These are phyloP conservation scores for Eretmochelys imbricata DNA, from an alignment of 2,113 vertebrate genomes.

Conservation along the genomic window DNA sequence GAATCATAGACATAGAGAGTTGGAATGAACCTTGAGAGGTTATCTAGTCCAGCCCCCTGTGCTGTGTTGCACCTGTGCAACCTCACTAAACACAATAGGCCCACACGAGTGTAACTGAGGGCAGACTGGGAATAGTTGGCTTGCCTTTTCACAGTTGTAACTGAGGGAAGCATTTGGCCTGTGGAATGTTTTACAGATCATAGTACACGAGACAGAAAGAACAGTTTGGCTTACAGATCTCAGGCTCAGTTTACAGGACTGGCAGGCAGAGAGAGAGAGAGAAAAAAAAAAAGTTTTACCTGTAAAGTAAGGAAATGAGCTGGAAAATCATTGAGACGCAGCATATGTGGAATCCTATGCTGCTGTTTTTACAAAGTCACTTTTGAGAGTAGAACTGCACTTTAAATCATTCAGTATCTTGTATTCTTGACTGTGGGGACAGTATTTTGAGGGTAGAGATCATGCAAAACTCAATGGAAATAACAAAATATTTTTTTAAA, in stretches of 20 bases:
- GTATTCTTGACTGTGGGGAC: not conserved
- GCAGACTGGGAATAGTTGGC: not conserved
- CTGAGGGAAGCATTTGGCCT: not conserved
- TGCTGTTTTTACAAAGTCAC: not conserved
- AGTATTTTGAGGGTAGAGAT: not conserved
- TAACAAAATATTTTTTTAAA: not conserved
- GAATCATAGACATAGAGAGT: not conserved
- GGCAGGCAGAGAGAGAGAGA: not conserved
- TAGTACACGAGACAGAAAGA: not conserved
- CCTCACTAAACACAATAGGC: not conserved
- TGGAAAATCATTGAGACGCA: not conserved
- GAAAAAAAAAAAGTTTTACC: slow-evolving; percentile 1
- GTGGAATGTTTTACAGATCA: not conserved
- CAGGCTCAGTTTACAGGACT: not conserved
- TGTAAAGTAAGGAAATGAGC: not conserved
- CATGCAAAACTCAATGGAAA: slow-evolving; percentile 10
- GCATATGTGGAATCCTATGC: not conserved
- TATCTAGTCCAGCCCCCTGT: not conserved
- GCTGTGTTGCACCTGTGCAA: not conserved
- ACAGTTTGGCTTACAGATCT: not conserved
- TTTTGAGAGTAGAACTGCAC: not conserved
- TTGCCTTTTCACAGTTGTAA: slow-evolving; percentile 21
- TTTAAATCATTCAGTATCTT: slow-evolving; percentile 9
- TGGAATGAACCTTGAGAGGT: not conserved
- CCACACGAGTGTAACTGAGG: not conserved